Evolutionary conservation across 2,113 vertebrate genomes (phyloP).

Genomic region (Apteryx owenii): DNA sequence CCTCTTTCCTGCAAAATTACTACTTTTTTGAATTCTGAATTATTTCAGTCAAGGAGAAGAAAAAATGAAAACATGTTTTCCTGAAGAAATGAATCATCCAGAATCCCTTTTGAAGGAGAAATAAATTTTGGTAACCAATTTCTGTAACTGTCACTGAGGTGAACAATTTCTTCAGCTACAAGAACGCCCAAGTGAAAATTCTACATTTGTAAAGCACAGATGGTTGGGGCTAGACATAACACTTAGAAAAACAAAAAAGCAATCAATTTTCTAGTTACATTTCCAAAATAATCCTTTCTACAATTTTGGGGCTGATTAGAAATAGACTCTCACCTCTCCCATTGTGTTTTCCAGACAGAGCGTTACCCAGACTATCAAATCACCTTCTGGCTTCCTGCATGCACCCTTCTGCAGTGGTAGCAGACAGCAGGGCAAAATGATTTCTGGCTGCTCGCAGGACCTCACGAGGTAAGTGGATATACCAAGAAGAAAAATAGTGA

Average conservation of each 20-base stretch:
- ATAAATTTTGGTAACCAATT: not conserved
- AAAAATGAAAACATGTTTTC: not conserved
- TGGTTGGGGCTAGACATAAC: not conserved
- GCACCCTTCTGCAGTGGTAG: not conserved
- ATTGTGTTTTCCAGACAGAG: not conserved
- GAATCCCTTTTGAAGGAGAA: not conserved
- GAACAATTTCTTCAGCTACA: not conserved
- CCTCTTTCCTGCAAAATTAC: not conserved
- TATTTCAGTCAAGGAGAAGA: not conserved
- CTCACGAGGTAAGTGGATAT: not conserved
- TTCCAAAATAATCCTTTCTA: not conserved
- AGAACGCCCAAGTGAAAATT: not conserved
- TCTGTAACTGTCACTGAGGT: not conserved
- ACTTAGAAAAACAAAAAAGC: conserved; percentile 8
- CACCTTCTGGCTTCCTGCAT: not conserved
- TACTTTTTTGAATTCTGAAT: not conserved
- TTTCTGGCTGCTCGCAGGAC: not conserved
- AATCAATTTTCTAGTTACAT: conserved; percentile 26
- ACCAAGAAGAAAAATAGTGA: not conserved
- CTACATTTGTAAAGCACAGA: not conserved
- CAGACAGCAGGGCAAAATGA: not conserved
- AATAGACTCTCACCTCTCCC: not conserved
- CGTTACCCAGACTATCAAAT: not conserved
- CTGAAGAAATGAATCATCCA: not conserved
- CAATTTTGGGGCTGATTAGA: not conserved